Evolutionary conservation across 1,140 invertebrate species (phyloP), one percentile per base, ranked within the genome.

Genomic region (Nymphalis io): DNA sequence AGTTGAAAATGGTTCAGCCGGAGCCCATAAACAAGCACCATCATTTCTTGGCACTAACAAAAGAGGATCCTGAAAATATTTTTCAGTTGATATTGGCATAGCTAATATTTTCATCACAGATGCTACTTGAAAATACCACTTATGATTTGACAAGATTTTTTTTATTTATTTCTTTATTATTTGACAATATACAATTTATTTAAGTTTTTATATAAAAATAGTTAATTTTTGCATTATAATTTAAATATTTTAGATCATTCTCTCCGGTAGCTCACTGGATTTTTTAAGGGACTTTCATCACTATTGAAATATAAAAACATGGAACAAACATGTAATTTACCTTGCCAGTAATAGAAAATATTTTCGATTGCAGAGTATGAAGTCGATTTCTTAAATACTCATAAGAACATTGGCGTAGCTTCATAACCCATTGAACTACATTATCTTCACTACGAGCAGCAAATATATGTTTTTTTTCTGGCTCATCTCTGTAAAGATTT

Each of bases 381-480:
- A 94, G 81, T 68, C 92, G 91, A 46, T 91, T 92, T 65, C 94
- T 80, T 85, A 94, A 92, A 74, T 93, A 93, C 83, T 94, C 94
- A 81, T 95, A 95, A 42, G 94, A 94, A 60, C 94, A 93, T 75
- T 93, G 87, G 65, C 92, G 91, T 27, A 95, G 76, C 12, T 93
- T 93, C 39, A 84, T 84, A 8, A 95, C 92, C 95, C 94, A 95
- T 55, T 94, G 91, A 20, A 93, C 90, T 2, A 94, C 93, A 81
- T 93, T 93, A 42, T 89, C 86, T 79, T 95, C 94, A 27, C 94
- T 93, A 61, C 94, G 90, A n/a, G 93, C 93, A 58, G 94, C 94
- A 70, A 95, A 93, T 21, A 95, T 79, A 79, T 95, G 94, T 16
- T 93, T 90, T 74, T 94, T 95, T 33, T 95, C 94, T 20, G 93